A percentile compares a stretch with the other conserved stretches of the same genome.
Conservation (phyloP, 2,888 invertebrate genomes). For the Chloroclystis v-ata region DNA sequence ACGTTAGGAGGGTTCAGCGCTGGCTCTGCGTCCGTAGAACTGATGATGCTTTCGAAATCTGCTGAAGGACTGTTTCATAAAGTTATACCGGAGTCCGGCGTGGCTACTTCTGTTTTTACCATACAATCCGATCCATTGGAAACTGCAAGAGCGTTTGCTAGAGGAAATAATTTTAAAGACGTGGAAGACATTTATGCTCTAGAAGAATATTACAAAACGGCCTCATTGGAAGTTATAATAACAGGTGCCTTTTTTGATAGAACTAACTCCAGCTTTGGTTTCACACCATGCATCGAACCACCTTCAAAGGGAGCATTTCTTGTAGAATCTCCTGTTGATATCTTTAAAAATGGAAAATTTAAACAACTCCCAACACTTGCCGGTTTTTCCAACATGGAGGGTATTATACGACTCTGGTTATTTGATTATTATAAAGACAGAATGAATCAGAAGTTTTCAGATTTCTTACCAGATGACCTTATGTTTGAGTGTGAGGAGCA, state of each 20-base stretch:
- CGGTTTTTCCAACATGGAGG: slow-evolving; percentile 53
- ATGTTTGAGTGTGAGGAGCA: slow-evolving; percentile 35
- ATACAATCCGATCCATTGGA: slow-evolving; percentile 46
- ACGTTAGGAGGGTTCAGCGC: slow-evolving; percentile 52
- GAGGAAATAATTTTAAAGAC: slow-evolving; percentile 34
- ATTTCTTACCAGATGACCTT: slow-evolving; percentile 50
- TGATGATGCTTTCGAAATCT: slow-evolving; percentile 45
- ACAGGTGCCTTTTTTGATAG: slow-evolving; percentile 15
- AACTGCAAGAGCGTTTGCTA: slow-evolving; percentile 45
- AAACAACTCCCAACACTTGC: slow-evolving; percentile 43
- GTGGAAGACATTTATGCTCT: slow-evolving; percentile 40
- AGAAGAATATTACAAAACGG: slow-evolving; percentile 47
- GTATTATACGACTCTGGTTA: slow-evolving; percentile 32
- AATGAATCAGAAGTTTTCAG: slow-evolving; percentile 52
- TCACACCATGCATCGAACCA: slow-evolving; percentile 36
- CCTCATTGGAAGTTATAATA: slow-evolving; percentile 34
- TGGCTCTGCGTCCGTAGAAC: slow-evolving; percentile 46
- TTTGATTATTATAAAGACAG: slow-evolving; percentile 39
- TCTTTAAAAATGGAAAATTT: slow-evolving; percentile 37
- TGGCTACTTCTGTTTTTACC: slow-evolving; percentile 34
- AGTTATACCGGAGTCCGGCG: slow-evolving; percentile 50
- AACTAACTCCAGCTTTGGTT: slow-evolving; percentile 24
- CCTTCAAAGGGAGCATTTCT: slow-evolving; percentile 35
- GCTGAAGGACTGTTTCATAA: slow-evolving; percentile 48
- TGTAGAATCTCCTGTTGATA: slow-evolving; percentile 38